Conservation (phyloP, 2,797 vertebrate species). For the Diceros bicornis region DNA sequence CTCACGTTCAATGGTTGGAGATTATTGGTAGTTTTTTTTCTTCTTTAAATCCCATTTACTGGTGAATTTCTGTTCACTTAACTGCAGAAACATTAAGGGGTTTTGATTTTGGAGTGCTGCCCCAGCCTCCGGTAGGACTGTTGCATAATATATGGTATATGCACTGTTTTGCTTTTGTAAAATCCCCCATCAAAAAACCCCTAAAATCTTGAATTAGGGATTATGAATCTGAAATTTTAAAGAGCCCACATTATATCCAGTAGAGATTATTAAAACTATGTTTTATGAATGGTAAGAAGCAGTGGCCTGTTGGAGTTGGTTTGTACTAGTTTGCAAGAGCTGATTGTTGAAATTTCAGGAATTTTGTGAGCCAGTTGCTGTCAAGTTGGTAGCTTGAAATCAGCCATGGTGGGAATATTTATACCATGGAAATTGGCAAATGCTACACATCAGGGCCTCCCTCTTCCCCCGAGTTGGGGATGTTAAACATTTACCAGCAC, state of each 20-base stretch:
- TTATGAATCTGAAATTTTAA: neutral
- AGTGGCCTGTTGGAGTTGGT: neutral
- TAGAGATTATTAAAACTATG: neutral
- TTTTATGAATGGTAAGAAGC: neutral
- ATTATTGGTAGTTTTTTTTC: neutral
- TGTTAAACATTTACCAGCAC: neutral
- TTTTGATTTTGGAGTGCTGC: neutral
- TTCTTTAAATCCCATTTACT: neutral
- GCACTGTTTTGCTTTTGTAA: neutral
- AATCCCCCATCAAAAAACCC: neutral
- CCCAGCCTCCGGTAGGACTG: neutral
- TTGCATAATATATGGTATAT: neutral
- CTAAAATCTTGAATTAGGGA: neutral
- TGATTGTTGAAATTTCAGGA: neutral
- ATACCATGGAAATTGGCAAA: neutral
- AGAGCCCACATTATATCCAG: neutral
- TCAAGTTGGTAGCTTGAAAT: neutral
- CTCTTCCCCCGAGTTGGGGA: neutral
- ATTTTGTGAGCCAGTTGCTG: neutral
- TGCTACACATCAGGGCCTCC: neutral
- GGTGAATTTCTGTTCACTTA: neutral
- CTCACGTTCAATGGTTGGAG: neutral
- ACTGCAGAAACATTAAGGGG: neutral
- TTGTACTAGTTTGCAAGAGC: neutral
- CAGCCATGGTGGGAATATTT: neutral